phyloP scores from a whole-genome alignment of 2,797 vertebrate genomes.

The Acrossocheilus wenchowensis region DNA sequence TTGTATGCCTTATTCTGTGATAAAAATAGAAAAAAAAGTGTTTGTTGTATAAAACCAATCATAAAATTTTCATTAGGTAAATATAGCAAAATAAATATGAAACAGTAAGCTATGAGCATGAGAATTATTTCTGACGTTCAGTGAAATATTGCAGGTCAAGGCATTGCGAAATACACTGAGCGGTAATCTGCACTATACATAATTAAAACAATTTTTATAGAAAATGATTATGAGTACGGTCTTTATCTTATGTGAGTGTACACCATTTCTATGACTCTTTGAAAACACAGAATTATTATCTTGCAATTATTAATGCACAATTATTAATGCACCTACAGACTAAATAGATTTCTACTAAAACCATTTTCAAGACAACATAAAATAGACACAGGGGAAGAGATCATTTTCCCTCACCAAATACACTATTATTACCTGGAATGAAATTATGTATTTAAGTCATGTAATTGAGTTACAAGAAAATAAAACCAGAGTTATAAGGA shows the following conservation, averaged over 20 bases:
- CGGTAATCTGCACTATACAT: not conserved
- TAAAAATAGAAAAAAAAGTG: not conserved
- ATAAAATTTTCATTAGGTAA: not conserved
- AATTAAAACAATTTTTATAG: not conserved
- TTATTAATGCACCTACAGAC: no score
- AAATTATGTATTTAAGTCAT: constrained; percentile 73
- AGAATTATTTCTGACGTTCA: not conserved
- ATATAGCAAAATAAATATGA: not conserved
- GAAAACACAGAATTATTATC: no score
- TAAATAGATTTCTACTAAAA: not conserved
- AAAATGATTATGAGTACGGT: not conserved
- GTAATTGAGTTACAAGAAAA: constrained; percentile 73
- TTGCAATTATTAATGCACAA: no score
- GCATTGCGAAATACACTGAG: not conserved
- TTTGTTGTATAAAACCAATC: no score
- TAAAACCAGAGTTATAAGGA: constrained; percentile 72
- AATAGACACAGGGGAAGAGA: constrained; percentile 1
- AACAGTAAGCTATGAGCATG: not conserved
- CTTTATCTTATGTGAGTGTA: not conserved
- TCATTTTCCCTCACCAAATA: constrained; percentile 64
- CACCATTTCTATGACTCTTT: not conserved
- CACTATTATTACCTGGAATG: constrained; percentile 69
- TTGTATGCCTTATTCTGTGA: not conserved
- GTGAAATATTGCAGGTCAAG: not conserved
- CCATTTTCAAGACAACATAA: not conserved